Evolutionary conservation across 2,888 invertebrate genomes (phyloP).

Genomic region (Harpagoxenus sublaevis): DNA sequence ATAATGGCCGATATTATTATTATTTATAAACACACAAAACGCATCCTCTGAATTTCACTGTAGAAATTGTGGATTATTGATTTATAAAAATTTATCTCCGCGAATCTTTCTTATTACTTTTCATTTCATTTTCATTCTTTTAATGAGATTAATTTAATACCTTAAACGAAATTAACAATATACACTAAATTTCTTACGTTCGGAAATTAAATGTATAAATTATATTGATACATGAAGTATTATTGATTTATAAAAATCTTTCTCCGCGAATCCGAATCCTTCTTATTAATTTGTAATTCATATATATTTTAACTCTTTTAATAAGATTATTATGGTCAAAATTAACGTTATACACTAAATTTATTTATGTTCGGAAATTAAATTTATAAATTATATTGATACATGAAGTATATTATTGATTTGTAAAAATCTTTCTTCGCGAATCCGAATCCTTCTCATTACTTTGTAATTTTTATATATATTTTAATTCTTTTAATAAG

Average conservation of each 20-base stretch:
- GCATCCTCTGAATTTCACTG: neutral
- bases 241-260: no score
- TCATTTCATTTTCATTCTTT: neutral
- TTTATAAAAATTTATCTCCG: neutral
- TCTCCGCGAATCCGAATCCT: neutral
- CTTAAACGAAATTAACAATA: neutral
- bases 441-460: no score
- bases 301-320: neutral
- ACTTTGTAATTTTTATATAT: neutral
- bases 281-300: neutral
- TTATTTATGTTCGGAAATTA: neutral
- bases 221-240: neutral
- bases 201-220: no score
- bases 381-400: neutral
- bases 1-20: neutral
- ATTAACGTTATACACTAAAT: neutral
- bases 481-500: neutral
- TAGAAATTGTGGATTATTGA: neutral
- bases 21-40: neutral
- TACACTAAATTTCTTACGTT: neutral
- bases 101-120: neutral
- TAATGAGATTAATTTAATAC: neutral
- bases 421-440: neutral
- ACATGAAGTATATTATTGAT: neutral
- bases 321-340: neutral